Percentiles rank a stretch among this genome's conserved stretches.
These are phyloP conservation scores for Microdon myrmicae DNA, from an alignment of 2,888 invertebrate species.

Conservation along the genomic window DNA sequence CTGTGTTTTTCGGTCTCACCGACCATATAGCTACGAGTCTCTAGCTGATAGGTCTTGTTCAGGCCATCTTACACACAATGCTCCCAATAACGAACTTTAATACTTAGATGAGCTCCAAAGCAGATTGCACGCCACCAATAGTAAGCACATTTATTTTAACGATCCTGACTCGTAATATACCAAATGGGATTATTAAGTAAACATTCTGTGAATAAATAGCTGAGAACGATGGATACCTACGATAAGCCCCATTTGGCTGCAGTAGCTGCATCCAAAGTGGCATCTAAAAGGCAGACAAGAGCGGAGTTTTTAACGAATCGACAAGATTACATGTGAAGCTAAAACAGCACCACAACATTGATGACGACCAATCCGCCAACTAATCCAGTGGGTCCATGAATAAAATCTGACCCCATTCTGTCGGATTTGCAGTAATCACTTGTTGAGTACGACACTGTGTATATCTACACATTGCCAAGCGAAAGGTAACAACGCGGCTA, in stretches of 20 bases:
- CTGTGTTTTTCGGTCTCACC: no score
- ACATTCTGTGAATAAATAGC: slow-evolving; percentile 21
- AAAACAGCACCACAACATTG: slow-evolving; percentile 11
- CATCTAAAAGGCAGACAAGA: slow-evolving; percentile 19
- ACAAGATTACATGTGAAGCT: slow-evolving; percentile 24
- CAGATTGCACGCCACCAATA: slow-evolving; percentile 42
- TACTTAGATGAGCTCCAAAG: slow-evolving; percentile 20
- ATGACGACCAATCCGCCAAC: slow-evolving; percentile 31
- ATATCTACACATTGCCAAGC: no score
- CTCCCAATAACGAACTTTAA: no score
- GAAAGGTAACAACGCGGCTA: no score
- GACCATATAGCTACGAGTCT: no score
- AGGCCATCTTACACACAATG: neutral
- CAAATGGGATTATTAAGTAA: slow-evolving; percentile 51
- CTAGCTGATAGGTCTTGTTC: slow-evolving; percentile 3
- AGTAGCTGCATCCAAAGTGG: slow-evolving; percentile 10
- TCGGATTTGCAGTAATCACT: slow-evolving; percentile 48
- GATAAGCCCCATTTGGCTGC: no score
- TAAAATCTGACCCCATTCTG: slow-evolving; percentile 51
- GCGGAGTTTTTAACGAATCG: slow-evolving; percentile 13
- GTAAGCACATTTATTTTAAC: slow-evolving; percentile 52
- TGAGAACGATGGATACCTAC: neutral
- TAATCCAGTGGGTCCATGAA: slow-evolving; percentile 40
- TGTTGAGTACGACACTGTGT: slow-evolving; percentile 18
- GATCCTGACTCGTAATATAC: slow-evolving; percentile 47